A percentile compares a stretch with the other conserved stretches of the same genome.
phyloP scores from a whole-genome alignment of 92 coral and sea anemone genomes.

The Actinostola sp. region DNA sequence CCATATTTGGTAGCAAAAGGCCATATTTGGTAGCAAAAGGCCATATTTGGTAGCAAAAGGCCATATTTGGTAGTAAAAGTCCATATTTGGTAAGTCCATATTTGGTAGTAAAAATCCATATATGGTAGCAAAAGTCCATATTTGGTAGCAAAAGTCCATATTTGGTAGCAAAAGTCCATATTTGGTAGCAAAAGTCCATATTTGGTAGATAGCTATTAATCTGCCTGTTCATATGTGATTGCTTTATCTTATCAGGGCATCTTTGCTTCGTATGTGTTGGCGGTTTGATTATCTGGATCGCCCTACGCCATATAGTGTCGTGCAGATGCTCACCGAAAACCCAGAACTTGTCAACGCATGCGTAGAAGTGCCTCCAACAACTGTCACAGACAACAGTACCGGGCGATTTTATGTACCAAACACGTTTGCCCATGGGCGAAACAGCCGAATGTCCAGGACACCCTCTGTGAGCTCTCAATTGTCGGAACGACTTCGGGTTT shows the following conservation, averaged over 20 bases:
- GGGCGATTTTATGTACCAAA: slow-evolving; percentile 42
- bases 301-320: slow-evolving; percentile 55
- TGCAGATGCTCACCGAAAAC: slow-evolving; percentile 49
- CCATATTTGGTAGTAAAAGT: no score
- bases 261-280: slow-evolving; percentile 62
- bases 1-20: no score
- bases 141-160: no score
- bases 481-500: slow-evolving; percentile 26
- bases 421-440: slow-evolving; percentile 47
- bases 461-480: slow-evolving; percentile 34
- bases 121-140: no score
- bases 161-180: no score
- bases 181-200: no score
- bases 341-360: slow-evolving; percentile 61
- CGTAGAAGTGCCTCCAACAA: slow-evolving; percentile 56
- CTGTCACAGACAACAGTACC: slow-evolving; percentile 44
- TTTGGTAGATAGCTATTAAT: no score
- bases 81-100: no score
- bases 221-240: no score
- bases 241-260: slow-evolving; percentile 26
- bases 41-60: no score
- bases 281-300: slow-evolving; percentile 49
- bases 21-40: no score
- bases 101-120: no score
- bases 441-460: slow-evolving; percentile 17